These are phyloP conservation scores for Lepilemur ruficaudatus DNA, from an alignment of 2,797 vertebrate genomes.

Conservation along the genomic window DNA sequence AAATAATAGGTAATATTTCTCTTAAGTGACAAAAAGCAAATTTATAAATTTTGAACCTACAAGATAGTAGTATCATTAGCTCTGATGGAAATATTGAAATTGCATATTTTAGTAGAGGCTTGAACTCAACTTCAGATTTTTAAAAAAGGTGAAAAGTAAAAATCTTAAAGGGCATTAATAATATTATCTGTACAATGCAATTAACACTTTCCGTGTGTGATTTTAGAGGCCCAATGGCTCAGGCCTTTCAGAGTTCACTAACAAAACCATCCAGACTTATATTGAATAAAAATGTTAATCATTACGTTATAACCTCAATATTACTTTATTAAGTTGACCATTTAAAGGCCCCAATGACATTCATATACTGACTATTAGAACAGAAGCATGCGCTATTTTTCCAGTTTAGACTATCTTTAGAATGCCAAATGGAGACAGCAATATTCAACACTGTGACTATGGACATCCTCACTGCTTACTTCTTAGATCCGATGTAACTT, in stretches of 20 bases:
- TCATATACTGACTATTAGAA: slow-evolving; percentile 35
- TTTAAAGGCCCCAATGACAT: not conserved
- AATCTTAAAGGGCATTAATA: not conserved
- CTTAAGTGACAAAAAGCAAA: slow-evolving; percentile 50
- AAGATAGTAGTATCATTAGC: slow-evolving; percentile 22
- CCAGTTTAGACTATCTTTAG: slow-evolving; percentile 14
- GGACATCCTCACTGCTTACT: not conserved
- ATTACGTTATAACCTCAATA: not conserved
- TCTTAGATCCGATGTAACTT: slow-evolving; percentile 21
- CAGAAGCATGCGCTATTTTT: not conserved
- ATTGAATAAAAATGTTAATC: not conserved
- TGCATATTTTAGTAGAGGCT: slow-evolving; percentile 28
- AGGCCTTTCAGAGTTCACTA: not conserved
- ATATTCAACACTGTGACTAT: not conserved
- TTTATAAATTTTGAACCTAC: slow-evolving; percentile 57
- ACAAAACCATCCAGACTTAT: slow-evolving; percentile 36
- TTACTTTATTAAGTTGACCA: slow-evolving; percentile 22
- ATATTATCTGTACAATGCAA: not conserved
- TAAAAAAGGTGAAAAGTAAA: not conserved
- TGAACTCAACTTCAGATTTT: slow-evolving; percentile 48
- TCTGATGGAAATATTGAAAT: slow-evolving; percentile 19
- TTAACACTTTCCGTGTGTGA: slow-evolving; percentile 22
- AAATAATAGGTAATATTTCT: slow-evolving; percentile 63
- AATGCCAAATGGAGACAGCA: not conserved
- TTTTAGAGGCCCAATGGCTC: slow-evolving; percentile 24